Evolutionary conservation across 2,888 invertebrate genomes (phyloP).

Genomic region (Perithous albicinctus): DNA sequence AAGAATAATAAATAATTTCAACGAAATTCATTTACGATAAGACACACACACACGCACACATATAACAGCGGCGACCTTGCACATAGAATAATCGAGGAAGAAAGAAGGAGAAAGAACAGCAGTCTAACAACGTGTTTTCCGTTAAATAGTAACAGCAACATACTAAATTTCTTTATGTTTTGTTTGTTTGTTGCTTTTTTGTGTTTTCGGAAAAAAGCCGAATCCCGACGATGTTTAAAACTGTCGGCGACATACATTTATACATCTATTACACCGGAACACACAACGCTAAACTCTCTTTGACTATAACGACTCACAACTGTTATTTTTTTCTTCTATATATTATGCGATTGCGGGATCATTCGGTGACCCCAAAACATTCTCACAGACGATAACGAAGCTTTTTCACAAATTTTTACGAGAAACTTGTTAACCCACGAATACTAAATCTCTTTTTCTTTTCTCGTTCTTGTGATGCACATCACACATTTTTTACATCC

Average conservation of each 20-base stretch:
- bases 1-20: slow-evolving; percentile 3
- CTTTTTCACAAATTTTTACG: slow-evolving; percentile 6
- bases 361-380: slow-evolving; percentile 25
- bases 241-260: slow-evolving; percentile 59
- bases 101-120: slow-evolving; percentile 49
- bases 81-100: slow-evolving; percentile 37
- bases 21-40: neutral
- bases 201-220: neutral
- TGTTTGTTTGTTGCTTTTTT: no score
- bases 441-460: slow-evolving; percentile 23
- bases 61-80: slow-evolving; percentile 3
- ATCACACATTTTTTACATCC: neutral
- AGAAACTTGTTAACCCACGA: neutral
- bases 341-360: slow-evolving; percentile 44
- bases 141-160: slow-evolving; percentile 44
- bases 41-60: no score
- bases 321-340: slow-evolving; percentile 30
- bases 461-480: neutral
- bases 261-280: slow-evolving; percentile 61
- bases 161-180: slow-evolving; percentile 37
- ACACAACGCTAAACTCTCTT: slow-evolving; percentile 45
- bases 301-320: slow-evolving; percentile 43
- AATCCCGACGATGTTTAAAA: slow-evolving; percentile 11
- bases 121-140: slow-evolving; percentile 38
- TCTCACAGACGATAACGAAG: slow-evolving; percentile 18